phyloP scores from a whole-genome alignment of 2,113 vertebrate genomes.

The Corythornis vintsioides region DNA sequence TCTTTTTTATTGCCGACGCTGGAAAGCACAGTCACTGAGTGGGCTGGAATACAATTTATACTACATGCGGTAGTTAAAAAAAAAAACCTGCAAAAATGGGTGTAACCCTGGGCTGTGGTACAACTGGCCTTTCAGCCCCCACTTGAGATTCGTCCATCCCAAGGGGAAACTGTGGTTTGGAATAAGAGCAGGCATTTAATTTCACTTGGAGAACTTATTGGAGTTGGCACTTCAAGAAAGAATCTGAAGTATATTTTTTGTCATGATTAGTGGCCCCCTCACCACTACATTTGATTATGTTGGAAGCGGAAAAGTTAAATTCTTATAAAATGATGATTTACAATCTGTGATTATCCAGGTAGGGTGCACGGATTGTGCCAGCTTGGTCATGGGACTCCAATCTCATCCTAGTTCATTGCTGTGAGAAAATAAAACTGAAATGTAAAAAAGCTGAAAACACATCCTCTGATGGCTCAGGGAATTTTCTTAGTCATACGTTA shows the following conservation, averaged over 20 bases:
- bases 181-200: constrained; percentile 81
- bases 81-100: constrained; percentile 72
- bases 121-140: constrained; percentile 80
- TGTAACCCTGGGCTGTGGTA: constrained; percentile 80
- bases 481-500: constrained; percentile 66
- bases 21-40: constrained; percentile 71
- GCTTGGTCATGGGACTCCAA: constrained; percentile 66
- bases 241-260: constrained; percentile 82
- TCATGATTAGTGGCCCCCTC: constrained; percentile 80
- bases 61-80: constrained; percentile 74
- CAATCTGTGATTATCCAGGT: constrained; percentile 78
- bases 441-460: constrained; percentile 69
- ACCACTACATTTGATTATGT: constrained; percentile 79
- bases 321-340: constrained; percentile 80
- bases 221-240: constrained; percentile 84
- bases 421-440: constrained; percentile 73
- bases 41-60: constrained; percentile 62
- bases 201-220: constrained; percentile 81
- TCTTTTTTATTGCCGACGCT: constrained; percentile 75
- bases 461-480: constrained; percentile 71
- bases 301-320: constrained; percentile 81
- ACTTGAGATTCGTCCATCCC: constrained; percentile 79
- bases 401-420: constrained; percentile 66
- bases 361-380: constrained; percentile 66
- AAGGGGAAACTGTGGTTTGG: constrained; percentile 86